A percentile compares a stretch with the other conserved stretches of the same genome.
These are phyloP conservation scores for Eupithecia inturbata DNA, from an alignment of 2,888 invertebrate species.

Conservation along the genomic window DNA sequence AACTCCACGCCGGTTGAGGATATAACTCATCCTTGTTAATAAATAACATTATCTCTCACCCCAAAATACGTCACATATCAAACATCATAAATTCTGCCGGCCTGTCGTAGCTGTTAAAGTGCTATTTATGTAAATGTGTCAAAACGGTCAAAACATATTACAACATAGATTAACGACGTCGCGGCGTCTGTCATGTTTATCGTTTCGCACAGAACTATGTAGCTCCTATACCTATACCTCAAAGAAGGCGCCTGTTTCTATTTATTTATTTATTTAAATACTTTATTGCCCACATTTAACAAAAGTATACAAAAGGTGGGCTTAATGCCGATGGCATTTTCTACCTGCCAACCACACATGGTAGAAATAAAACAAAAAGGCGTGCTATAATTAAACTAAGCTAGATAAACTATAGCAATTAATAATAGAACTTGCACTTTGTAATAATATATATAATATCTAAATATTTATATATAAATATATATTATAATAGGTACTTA, in stretches of 20 bases:
- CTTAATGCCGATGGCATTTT: too few relatives aligned
- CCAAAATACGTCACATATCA: constrained; percentile 50
- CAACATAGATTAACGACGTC: constrained; percentile 65
- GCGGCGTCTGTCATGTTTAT: constrained; percentile 48
- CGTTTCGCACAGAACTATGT: constrained; percentile 33
- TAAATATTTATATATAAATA: too few relatives aligned
- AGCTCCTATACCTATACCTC: constrained; percentile 20
- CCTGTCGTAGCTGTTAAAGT: constrained; percentile 56
- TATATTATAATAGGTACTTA: too few relatives aligned
- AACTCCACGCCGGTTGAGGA: constrained; percentile 15
- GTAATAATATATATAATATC: too few relatives aligned
- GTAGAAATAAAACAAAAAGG: too few relatives aligned
- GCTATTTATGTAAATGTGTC: constrained; percentile 65
- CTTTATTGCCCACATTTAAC: too few relatives aligned
- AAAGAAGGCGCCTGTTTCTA: constrained; percentile 21
- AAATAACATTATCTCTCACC: constrained; percentile 47
- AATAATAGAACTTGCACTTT: too few relatives aligned
- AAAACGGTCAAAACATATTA: constrained; percentile 59
- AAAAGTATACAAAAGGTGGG: too few relatives aligned
- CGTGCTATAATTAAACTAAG: too few relatives aligned
- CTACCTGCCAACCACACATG: too few relatives aligned
- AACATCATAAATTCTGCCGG: constrained; percentile 48
- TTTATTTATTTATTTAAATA: too few relatives aligned
- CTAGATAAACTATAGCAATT: too few relatives aligned
- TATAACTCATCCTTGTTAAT: constrained; percentile 45